Conservation (phyloP, 2,797 vertebrate genomes). For the Anguilla megastoma region DNA sequence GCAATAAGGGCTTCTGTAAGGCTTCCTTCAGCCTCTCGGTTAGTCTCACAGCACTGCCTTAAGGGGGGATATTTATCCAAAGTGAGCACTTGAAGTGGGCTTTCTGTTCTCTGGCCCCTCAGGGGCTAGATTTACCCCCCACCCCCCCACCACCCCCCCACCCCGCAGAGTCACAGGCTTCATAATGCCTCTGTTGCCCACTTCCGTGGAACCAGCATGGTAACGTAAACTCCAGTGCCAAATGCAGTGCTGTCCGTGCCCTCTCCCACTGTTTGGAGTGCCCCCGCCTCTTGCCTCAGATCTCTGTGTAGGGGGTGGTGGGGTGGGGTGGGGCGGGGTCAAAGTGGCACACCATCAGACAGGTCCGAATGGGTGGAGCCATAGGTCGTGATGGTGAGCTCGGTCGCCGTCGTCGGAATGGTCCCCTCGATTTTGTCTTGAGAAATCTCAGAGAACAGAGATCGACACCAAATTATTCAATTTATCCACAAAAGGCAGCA, state of each 20-base stretch:
- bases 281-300: slow-evolving; percentile 19
- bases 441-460: slow-evolving; percentile 54
- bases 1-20: background rate
- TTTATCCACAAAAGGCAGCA: background rate
- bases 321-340: slow-evolving; percentile 35
- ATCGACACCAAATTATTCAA: background rate
- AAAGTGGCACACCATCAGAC: slow-evolving; percentile 75
- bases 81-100: background rate
- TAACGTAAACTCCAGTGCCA: background rate
- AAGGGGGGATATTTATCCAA: background rate
- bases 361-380: slow-evolving; percentile 76
- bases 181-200: background rate
- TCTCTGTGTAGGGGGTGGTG: slow-evolving; percentile 19
- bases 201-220: background rate
- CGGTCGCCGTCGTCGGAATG: slow-evolving; percentile 51
- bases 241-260: background rate
- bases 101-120: background rate
- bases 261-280: background rate
- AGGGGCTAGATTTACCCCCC: background rate
- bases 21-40: background rate
- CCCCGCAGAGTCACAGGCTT: background rate
- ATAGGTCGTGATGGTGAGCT: slow-evolving; percentile 67
- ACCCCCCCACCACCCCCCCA: background rate
- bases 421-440: slow-evolving; percentile 50
- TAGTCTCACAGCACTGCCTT: background rate